phyloP scores from a whole-genome alignment of 2,113 vertebrate species.

The Bujurquina vittata region DNA sequence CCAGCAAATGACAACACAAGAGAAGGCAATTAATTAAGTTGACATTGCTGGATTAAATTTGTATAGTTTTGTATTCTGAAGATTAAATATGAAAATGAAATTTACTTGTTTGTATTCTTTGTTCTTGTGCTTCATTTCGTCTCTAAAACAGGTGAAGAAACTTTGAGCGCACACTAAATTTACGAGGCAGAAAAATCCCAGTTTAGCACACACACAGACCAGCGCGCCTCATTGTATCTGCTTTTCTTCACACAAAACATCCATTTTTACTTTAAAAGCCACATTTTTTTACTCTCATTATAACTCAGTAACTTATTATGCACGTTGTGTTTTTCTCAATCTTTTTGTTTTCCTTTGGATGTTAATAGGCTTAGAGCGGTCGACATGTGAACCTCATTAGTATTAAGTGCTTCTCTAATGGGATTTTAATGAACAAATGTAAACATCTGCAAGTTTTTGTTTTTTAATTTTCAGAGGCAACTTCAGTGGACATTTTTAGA shows the following conservation, averaged over 20 bases:
- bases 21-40: not conserved
- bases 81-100: not conserved
- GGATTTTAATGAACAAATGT: not conserved
- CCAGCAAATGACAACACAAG: not conserved
- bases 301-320: not conserved
- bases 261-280: no score
- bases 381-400: not conserved
- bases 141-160: not conserved
- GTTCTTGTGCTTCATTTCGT: rapidly evolving
- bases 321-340: not conserved
- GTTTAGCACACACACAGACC: no score
- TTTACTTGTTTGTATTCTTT: not conserved
- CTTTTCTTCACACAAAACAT: not conserved
- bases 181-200: not conserved
- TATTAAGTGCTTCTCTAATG: not conserved
- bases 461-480: not conserved
- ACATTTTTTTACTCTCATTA: no score
- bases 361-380: not conserved
- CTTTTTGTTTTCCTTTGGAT: not conserved
- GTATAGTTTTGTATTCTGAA: constrained; percentile 14
- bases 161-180: not conserved
- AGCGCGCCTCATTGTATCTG: not conserved
- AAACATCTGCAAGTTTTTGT: not conserved
- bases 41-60: not conserved
- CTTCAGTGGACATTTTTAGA: no score